Base-by-base conservation (phyloP, 2,113 vertebrate genomes). In the Psittacus erithacus region DNA sequence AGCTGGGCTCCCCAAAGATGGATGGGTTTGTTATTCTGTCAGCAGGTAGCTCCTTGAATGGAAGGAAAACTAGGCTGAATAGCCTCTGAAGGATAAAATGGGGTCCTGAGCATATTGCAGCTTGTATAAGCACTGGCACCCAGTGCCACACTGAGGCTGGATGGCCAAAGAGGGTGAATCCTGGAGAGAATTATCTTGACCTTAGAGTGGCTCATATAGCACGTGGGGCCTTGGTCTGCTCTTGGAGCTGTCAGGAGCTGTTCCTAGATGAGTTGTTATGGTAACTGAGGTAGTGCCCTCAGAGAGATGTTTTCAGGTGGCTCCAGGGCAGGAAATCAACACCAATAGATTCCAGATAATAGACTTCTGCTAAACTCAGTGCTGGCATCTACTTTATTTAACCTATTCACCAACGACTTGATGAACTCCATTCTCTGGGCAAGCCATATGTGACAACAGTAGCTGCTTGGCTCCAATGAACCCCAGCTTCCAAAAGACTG, bases 291-390 rank as follows among this genome's bases (percentile, higher is more conserved):
- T 92, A 85, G 89, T 92, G 95, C 84, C 93, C 55, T 9, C 7
- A 96, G 91, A 96, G 47, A 82, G 89, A 93, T 87, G 89, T 79
- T 92, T 95, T 82, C 93, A 87, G 84, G 91, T 91, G 96, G 89
- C 95, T 95, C 65, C 78, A 89, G 95, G 91, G 89, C 93, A 96
- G 91, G 93, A 96, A 95, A 96, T 92, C 94, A 95, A 76, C 96
- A 95, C 81, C 86, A 84, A 52, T 76, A 95, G 94, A 91, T 96
- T 76, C 93, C 52, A 91, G 89, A 89, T 95, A 96, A 97, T 91
- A 92, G 91, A 95, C 85, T 96, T 86, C 75, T 90, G 75, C 90
- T 94, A 53, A 92, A 92, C 75, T 88, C 92, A 53, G 5, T 49
- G 85, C 90, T 13, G 23, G 71, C 22, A 8, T 94, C 92, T 77